Conservation (phyloP, 2,113 vertebrate species). For the Dinomys branickii region DNA sequence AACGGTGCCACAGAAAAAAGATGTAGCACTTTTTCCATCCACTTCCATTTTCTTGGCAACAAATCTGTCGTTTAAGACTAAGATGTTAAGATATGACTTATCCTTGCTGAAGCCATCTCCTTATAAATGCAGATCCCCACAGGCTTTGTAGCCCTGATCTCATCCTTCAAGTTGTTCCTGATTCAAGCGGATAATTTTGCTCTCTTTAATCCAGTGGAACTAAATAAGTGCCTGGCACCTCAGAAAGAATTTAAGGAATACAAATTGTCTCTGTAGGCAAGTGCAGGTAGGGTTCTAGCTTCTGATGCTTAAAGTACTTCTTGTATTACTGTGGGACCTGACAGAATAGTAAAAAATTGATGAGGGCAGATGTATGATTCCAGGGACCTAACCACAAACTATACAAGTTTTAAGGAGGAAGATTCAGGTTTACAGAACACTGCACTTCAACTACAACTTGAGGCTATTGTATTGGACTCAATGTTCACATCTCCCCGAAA, state of each 20-base stretch:
- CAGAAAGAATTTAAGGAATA: constrained; percentile 7
- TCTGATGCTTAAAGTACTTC: background rate
- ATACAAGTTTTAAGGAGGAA: background rate
- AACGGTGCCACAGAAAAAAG: background rate
- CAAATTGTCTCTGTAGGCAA: constrained; percentile 46
- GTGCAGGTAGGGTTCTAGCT: constrained; percentile 22
- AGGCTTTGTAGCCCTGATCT: constrained; percentile 62
- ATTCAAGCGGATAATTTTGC: constrained; percentile 77
- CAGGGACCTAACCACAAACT: background rate
- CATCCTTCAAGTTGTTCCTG: constrained; percentile 67
- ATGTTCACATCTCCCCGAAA: background rate
- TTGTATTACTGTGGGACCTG: background rate
- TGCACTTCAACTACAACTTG: background rate
- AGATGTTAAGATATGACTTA: constrained; percentile 74
- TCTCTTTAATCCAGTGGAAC: constrained; percentile 73
- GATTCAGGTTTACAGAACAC: background rate
- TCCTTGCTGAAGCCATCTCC: constrained; percentile 69
- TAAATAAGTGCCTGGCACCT: constrained; percentile 66
- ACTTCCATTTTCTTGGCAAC: constrained; percentile 66
- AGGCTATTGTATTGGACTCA: background rate
- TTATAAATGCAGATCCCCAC: constrained; percentile 68
- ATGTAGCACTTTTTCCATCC: constrained; percentile 37
- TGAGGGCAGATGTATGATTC: background rate
- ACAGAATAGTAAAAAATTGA: background rate
- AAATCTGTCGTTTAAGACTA: constrained; percentile 70